Evolutionary conservation across 2,888 invertebrate genomes (phyloP), one percentile per base, ranked within the genome.

Genomic region (Harpagoxenus sublaevis): DNA sequence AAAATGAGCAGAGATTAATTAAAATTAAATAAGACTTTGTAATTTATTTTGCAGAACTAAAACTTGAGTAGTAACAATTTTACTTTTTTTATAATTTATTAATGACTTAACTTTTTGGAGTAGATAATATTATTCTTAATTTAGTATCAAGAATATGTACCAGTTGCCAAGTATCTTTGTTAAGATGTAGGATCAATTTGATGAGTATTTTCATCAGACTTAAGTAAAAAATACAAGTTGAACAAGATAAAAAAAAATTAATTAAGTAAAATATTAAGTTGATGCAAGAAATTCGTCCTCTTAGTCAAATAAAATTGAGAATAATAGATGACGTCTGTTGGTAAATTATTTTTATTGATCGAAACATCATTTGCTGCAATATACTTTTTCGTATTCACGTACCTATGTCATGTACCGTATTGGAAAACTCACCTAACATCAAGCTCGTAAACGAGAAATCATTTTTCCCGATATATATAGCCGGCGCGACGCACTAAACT

Each of bases 361-460:
- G 48, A 65, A 9, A 51, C 18, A 55, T 6, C 23, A 23, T 42
- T 35, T 15, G 15, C 23, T 15, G 35, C 35, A 23, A 63, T n/a
- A 35, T 3, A 60, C 23, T 35, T 23, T 35, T 53, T 35, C 51
- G n/a, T 10, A n/a, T 23, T 71, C 2, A 42, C 42, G 42, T 10
- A 9, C 18, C 18, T 60, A n/a, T 62, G n/a, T 60, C 28, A 39
- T 15, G 15, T 3, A 10, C 5, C n/a, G 2, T 55, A 78, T 55
- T 68, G 55, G 39, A 31, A 70, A 57, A 55, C 42, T 39, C 12
- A 42, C 53, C 28, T 18, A 42, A 12, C 51, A 9, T 55, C 42
- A 18, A 42, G 39, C 28, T 68, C 42, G 18, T 28, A 31, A 66
- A 53, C 70, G 70, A 68, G 55, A 57, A 57, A 78, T 78, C 78